A percentile compares a stretch with the other conserved stretches of the same genome.
phyloP scores from a whole-genome alignment of 1,140 invertebrate species.

The Tribolium madens region DNA sequence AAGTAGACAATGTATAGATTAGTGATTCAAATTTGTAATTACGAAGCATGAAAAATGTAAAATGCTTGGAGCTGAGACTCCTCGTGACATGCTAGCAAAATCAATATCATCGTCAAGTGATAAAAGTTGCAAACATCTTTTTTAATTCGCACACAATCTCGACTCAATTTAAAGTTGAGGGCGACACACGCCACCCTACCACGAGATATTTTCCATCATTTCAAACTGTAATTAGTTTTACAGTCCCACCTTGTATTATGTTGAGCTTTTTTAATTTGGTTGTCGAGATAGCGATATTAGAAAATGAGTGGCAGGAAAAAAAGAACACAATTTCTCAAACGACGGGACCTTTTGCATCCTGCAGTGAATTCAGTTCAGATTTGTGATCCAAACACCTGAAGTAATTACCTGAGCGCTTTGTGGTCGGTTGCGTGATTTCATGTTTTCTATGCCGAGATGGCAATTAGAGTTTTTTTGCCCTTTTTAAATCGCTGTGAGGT shows the following conservation, averaged over 20 bases:
- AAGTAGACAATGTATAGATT: no score
- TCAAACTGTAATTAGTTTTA: constrained; percentile 21
- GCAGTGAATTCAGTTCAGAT: constrained; percentile 8
- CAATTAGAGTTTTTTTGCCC: constrained; percentile 24
- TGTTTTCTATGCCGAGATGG: constrained; percentile 30
- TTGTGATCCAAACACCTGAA: constrained; percentile 34
- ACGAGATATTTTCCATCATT: constrained; percentile 19
- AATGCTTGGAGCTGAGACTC: no score
- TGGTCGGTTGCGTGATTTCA: constrained; percentile 27
- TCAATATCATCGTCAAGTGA: background rate
- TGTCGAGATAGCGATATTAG: constrained; percentile 24
- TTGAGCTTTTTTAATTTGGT: constrained; percentile 22
- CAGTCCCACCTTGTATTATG: constrained; percentile 29
- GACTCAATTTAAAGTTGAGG: constrained; percentile 19
- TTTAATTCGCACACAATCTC: constrained; percentile 12
- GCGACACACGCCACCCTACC: background rate
- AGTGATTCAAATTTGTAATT: no score
- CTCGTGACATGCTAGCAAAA: no score
- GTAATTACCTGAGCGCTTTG: constrained; percentile 27
- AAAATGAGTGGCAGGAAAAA: constrained; percentile 15
- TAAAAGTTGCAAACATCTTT: constrained; percentile 16
- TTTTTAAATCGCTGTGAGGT: constrained; percentile 15
- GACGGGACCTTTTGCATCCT: constrained; percentile 19
- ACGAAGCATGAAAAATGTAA: background rate
- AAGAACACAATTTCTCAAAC: constrained; percentile 25